Conservation (phyloP, 53 echinoderm and acorn worm species). For the Arbacia lixula region DNA sequence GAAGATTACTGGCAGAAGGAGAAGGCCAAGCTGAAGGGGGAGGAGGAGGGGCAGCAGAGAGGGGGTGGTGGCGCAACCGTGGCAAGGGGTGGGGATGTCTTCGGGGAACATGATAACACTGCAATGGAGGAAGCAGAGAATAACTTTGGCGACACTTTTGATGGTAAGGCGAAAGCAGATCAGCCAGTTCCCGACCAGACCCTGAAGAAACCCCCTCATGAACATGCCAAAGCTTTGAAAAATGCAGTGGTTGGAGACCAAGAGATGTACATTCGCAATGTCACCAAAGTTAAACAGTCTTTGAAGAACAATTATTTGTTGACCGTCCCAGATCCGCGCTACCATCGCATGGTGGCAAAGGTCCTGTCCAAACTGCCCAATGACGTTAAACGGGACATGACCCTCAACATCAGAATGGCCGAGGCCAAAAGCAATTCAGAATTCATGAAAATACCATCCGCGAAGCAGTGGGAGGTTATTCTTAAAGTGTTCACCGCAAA, state of each 20-base stretch:
- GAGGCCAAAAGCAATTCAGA: background rate
- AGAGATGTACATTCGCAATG: background rate
- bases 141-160: slow-evolving; percentile 13
- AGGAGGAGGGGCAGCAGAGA: background rate
- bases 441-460: slow-evolving; percentile 30
- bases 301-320: slow-evolving; percentile 9
- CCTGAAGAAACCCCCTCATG: background rate
- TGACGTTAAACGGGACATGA: slow-evolving; percentile 27
- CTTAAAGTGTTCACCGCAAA: slow-evolving; percentile 34
- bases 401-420: slow-evolving; percentile 8
- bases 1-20: background rate
- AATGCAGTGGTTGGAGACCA: background rate
- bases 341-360: slow-evolving; percentile 38
- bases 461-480: slow-evolving; percentile 72
- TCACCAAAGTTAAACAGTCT: background rate
- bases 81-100: background rate
- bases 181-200: background rate
- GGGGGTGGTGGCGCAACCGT: background rate
- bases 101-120: background rate
- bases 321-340: slow-evolving; percentile 23
- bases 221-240: background rate
- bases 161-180: background rate
- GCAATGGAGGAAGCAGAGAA: background rate
- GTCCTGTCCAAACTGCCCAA: slow-evolving; percentile 34
- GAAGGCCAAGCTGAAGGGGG: background rate